phyloP scores from a whole-genome alignment of 2,888 invertebrate genomes.

The Gari tellinella region DNA sequence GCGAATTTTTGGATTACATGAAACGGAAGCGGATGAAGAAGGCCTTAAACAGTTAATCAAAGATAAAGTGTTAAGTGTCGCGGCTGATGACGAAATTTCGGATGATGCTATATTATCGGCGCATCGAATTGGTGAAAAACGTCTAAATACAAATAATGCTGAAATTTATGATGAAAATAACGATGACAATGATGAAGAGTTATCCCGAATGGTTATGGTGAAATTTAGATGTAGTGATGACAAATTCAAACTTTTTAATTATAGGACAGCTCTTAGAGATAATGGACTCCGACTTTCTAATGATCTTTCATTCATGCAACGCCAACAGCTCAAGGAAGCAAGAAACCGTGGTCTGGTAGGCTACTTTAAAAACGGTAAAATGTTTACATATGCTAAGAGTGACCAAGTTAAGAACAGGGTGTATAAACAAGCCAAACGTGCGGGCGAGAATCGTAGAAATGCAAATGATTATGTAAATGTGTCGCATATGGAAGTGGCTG shows the following conservation, averaged over 20 bases:
- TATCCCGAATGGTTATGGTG: slow-evolving; percentile 1
- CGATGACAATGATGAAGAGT: no score
- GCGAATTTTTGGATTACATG: no score
- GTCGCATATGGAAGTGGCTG: no score
- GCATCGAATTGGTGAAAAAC: no score
- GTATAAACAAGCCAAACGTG: neutral
- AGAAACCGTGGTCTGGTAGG: neutral
- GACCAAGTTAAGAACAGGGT: no score
- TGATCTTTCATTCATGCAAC: neutral
- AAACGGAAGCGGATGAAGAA: no score
- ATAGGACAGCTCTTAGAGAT: neutral
- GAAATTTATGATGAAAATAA: no score
- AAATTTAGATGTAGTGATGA: neutral
- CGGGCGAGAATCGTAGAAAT: neutral
- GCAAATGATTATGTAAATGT: neutral
- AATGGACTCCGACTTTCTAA: neutral
- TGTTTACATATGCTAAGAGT: neutral
- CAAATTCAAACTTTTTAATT: slow-evolving; percentile 2
- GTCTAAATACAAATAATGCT: no score
- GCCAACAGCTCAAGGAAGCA: neutral
- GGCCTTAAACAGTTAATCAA: no score
- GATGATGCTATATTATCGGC: no score
- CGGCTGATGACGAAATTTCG: no score
- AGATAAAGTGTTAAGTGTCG: no score
- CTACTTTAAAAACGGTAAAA: slow-evolving; percentile 1